Percentiles rank a stretch among this genome's conserved stretches.
Conservation (phyloP, 2,888 invertebrate species). For the Thera obeliscata region DNA sequence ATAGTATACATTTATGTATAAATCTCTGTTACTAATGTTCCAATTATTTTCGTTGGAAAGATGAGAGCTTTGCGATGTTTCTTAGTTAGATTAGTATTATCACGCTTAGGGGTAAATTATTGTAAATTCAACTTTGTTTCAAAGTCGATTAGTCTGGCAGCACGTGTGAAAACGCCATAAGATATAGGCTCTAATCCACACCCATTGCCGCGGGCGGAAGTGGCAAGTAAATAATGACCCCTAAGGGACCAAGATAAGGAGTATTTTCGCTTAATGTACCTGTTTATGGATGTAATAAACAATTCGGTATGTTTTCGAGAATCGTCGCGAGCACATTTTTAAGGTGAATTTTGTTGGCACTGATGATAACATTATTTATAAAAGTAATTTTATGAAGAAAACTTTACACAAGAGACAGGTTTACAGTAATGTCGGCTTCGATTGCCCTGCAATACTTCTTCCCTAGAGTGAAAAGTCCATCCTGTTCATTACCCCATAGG, state of each 20-base stretch:
- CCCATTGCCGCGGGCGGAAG: constrained; percentile 31
- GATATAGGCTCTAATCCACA: constrained; percentile 37
- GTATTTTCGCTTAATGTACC: constrained; percentile 33
- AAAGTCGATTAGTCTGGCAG: not conserved
- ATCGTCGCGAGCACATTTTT: constrained; percentile 5
- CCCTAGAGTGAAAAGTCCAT: too few species aligned
- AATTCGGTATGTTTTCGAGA: constrained; percentile 25
- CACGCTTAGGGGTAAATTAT: too few species aligned
- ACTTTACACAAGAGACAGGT: too few species aligned
- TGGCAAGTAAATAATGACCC: constrained; percentile 34
- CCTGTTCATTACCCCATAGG: too few species aligned
- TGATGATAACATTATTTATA: too few species aligned
- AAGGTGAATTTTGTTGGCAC: not conserved
- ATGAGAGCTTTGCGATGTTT: too few species aligned
- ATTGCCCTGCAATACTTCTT: too few species aligned
- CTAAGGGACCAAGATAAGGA: constrained; percentile 32
- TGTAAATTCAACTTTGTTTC: not conserved
- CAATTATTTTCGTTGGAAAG: too few species aligned
- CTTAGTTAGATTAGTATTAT: too few species aligned
- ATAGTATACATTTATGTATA: too few species aligned
- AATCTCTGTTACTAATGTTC: too few species aligned
- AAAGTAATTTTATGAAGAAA: not conserved
- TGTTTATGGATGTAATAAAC: constrained; percentile 32
- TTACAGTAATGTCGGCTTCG: too few species aligned
- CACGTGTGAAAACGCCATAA: constrained; percentile 14